These are phyloP conservation scores for Riptortus pedestris DNA, from an alignment of 1,140 invertebrate genomes.

Conservation along the genomic window DNA sequence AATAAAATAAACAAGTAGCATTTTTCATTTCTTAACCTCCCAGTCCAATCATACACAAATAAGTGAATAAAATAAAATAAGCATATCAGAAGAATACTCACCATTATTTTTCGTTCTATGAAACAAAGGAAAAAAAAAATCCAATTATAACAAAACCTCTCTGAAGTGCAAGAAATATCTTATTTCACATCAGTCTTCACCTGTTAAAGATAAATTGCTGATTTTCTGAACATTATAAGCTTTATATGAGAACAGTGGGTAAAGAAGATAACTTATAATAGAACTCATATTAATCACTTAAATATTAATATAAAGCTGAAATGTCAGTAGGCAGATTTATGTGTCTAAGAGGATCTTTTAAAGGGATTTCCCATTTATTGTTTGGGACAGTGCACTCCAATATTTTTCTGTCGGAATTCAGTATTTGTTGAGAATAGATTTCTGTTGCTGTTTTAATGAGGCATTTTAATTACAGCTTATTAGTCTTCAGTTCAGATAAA, in stretches of 20 bases:
- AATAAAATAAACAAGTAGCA: too few relatives aligned
- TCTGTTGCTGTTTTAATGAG: too few relatives aligned
- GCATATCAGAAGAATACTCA: neutral
- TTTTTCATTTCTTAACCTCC: too few relatives aligned
- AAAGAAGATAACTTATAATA: neutral
- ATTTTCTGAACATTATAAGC: slow-evolving; percentile 8
- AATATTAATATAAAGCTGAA: neutral
- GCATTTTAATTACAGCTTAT: too few relatives aligned
- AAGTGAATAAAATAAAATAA: neutral
- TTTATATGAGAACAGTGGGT: neutral
- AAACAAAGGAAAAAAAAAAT: too few relatives aligned
- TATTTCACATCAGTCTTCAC: slow-evolving; percentile 7
- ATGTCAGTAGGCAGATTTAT: neutral
- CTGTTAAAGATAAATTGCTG: slow-evolving; percentile 3
- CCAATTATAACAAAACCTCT: neutral
- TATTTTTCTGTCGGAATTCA: too few relatives aligned
- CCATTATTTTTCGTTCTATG: neutral
- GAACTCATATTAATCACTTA: neutral
- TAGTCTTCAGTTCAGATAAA: too few relatives aligned
- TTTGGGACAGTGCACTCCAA: too few relatives aligned
- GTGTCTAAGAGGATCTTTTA: too few relatives aligned
- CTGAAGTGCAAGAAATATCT: neutral
- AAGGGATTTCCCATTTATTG: too few relatives aligned
- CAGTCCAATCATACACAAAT: too few relatives aligned
- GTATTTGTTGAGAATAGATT: too few relatives aligned